Evolutionary conservation across 2,113 vertebrate genomes (phyloP).

Genomic region (Struthio camelus): DNA sequence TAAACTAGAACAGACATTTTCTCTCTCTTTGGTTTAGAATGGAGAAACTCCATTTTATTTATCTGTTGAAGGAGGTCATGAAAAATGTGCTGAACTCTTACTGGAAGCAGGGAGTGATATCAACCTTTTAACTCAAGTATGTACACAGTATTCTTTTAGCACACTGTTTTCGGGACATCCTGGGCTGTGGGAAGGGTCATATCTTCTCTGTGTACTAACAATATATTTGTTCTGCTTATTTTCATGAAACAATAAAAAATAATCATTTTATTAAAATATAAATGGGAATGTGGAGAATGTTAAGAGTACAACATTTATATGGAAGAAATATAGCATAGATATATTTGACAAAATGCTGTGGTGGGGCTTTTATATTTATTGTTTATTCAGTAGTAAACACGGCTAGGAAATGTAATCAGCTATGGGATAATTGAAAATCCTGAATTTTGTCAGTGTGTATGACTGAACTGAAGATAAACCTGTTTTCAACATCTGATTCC

Average conservation of each 20-base stretch:
- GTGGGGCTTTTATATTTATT: neutral
- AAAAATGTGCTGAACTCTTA: conserved; percentile 81
- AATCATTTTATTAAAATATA: neutral
- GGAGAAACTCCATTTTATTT: conserved; percentile 87
- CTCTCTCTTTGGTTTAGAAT: conserved; percentile 70
- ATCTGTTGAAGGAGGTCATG: conserved; percentile 79
- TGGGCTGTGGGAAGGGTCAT: neutral
- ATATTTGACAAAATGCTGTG: neutral
- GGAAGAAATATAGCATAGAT: neutral
- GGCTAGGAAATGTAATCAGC: neutral
- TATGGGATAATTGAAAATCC: neutral
- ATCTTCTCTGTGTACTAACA: neutral
- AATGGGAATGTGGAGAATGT: neutral
- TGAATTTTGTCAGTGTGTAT: neutral
- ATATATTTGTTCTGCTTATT: neutral
- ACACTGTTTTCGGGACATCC: neutral
- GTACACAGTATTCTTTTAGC: neutral
- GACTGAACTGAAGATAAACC: neutral
- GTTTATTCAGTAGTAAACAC: neutral
- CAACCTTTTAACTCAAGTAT: conserved; percentile 80
- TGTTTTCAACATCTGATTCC: neutral
- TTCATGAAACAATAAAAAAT: neutral
- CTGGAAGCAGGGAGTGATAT: conserved; percentile 85
- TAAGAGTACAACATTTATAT: neutral
- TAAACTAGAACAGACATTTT: neutral